These are phyloP conservation scores for Agrochola macilenta DNA, from an alignment of 2,888 invertebrate genomes.

Conservation along the genomic window DNA sequence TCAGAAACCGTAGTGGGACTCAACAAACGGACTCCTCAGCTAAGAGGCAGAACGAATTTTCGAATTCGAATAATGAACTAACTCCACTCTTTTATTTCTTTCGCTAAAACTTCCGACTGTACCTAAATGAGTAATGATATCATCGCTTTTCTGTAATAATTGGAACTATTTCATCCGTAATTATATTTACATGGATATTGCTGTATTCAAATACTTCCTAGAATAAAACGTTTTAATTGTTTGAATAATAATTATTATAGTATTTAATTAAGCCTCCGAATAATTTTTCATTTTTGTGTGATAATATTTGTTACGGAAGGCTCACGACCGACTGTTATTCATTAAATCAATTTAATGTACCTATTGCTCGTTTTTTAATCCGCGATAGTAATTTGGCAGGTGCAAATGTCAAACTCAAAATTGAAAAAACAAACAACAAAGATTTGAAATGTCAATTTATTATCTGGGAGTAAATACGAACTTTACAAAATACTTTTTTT, in stretches of 20 bases:
- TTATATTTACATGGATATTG: neutral
- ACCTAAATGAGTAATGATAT: slow-evolving; percentile 1
- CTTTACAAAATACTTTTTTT: neutral
- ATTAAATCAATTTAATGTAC: too few species aligned
- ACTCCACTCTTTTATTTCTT: neutral
- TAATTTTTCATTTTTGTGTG: neutral
- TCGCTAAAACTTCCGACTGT: slow-evolving; percentile 1
- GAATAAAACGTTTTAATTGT: neutral
- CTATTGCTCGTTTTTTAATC: too few species aligned
- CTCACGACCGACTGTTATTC: neutral
- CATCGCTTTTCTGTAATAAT: neutral
- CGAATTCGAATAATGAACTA: slow-evolving; percentile 39
- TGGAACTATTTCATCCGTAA: neutral
- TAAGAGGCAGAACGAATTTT: slow-evolving; percentile 42
- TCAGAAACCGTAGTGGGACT: slow-evolving; percentile 71
- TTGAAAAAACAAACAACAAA: too few species aligned
- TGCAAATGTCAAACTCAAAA: too few species aligned
- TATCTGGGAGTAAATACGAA: too few species aligned
- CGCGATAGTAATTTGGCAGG: too few species aligned
- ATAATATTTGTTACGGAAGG: neutral
- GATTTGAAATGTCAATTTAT: too few species aligned
- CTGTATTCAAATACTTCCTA: neutral
- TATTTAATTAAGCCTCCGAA: neutral
- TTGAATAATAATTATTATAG: too few species aligned
- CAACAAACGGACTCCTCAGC: slow-evolving; percentile 47